Percentiles rank a stretch among this genome's conserved stretches.
Evolutionary conservation across 2,888 invertebrate genomes (phyloP).

Genomic region (Chloromyia formosa): DNA sequence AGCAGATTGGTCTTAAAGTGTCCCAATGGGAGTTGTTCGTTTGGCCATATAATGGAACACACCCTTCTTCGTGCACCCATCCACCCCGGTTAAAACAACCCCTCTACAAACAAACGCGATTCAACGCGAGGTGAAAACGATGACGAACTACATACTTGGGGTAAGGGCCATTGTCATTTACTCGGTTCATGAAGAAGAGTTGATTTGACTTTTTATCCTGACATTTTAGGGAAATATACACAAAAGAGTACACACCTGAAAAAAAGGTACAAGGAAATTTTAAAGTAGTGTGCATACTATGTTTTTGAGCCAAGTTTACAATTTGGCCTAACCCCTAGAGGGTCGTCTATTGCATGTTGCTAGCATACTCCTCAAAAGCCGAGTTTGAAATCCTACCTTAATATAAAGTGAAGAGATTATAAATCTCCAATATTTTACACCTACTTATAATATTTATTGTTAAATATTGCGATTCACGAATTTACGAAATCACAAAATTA

Average conservation of each 20-base stretch:
- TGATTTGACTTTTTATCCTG: slow-evolving; percentile 39
- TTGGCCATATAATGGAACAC: slow-evolving; percentile 40
- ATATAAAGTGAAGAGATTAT: too few species aligned
- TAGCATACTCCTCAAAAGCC: too few species aligned
- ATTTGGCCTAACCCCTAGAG: too few species aligned
- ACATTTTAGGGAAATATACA: slow-evolving; percentile 23
- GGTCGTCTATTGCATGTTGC: too few species aligned
- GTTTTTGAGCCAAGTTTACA: too few species aligned
- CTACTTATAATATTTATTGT: too few species aligned
- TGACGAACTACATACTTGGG: slow-evolving; percentile 30
- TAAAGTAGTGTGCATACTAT: slow-evolving; percentile 1
- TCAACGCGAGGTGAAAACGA: slow-evolving; percentile 27
- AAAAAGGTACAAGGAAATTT: neutral
- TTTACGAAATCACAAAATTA: too few species aligned
- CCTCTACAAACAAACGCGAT: slow-evolving; percentile 6
- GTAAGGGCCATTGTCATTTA: neutral
- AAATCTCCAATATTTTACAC: too few species aligned
- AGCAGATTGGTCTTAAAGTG: slow-evolving; percentile 51
- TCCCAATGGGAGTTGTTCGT: slow-evolving; percentile 50
- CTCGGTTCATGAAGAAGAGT: neutral
- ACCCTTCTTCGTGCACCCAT: slow-evolving; percentile 42
- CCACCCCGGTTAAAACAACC: slow-evolving; percentile 23
- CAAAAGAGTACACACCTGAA: slow-evolving; percentile 21
- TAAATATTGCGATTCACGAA: too few species aligned
- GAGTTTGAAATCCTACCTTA: too few species aligned